phyloP scores from a whole-genome alignment of 1,140 invertebrate genomes.

The Amyelois transitella region DNA sequence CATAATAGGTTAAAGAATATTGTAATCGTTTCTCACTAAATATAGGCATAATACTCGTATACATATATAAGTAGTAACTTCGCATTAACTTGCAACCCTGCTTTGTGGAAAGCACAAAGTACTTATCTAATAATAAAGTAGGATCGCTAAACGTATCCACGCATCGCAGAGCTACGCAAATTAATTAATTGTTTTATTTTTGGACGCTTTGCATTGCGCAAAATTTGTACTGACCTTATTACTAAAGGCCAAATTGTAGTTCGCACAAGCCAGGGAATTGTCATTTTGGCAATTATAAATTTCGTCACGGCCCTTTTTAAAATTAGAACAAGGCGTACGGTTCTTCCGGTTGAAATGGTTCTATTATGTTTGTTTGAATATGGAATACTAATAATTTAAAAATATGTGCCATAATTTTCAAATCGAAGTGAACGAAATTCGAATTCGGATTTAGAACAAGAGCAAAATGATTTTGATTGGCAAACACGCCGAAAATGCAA shows the following conservation, averaged over 20 bases:
- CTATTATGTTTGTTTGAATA: too few relatives aligned
- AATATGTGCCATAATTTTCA: too few relatives aligned
- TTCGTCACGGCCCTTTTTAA: background rate
- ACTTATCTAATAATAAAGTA: slow-evolving; percentile 11
- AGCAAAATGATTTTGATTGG: too few relatives aligned
- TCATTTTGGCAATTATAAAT: too few relatives aligned
- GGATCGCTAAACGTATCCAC: slow-evolving; percentile 6
- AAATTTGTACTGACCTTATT: background rate
- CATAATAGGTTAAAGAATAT: background rate
- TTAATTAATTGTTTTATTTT: slow-evolving; percentile 43
- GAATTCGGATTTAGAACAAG: too few relatives aligned
- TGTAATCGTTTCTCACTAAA: background rate
- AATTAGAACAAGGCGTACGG: background rate
- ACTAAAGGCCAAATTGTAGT: background rate
- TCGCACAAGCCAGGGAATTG: background rate
- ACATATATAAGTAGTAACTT: background rate
- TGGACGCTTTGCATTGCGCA: background rate
- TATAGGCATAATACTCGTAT: background rate
- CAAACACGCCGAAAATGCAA: background rate
- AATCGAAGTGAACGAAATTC: too few relatives aligned
- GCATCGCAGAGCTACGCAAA: slow-evolving; percentile 18
- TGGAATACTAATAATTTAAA: too few relatives aligned
- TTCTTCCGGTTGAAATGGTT: too few relatives aligned
- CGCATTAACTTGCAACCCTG: slow-evolving; percentile 5
- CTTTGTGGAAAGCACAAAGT: background rate